Base-by-base conservation (phyloP, 1,140 invertebrate species). In the Argopecten irradians region DNA sequence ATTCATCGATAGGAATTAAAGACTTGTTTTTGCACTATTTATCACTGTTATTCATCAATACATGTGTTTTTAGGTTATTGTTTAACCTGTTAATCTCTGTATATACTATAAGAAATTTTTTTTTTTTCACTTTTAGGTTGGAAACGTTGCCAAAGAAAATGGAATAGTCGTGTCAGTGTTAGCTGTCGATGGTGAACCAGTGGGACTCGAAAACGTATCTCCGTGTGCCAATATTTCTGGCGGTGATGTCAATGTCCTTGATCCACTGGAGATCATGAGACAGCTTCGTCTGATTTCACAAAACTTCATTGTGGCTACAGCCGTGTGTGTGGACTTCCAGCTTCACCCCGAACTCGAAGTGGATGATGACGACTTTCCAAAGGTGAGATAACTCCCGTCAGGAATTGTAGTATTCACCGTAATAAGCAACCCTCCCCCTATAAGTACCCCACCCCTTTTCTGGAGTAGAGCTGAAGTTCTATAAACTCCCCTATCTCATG, bases 251-350 rank as follows among this genome's bases (percentile, higher is more conserved):
- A 94, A 94, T 88, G 90, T 93, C 13, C 90, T 94, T 0, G 93
- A 94, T 71, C 93, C 94, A 34, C 55, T 92, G n/a, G 94, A 94
- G 86, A 92, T 94, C 34, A 91, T 93, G 46, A 84, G 94, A 28
- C 93, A 94, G 89, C 87, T 94, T 28, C 90, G 94, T 0, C 85
- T 93, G 16, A 94, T 94, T 55, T 92, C 92, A 19, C 94, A 94
- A 90, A 94, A 94, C 88, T 90, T 92, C 41, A 82, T 93, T 32
- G 92, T 94, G n/a, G 94, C 94, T n/a, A 93, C 92, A 43, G 89
- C 89, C 87, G 93, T 94, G 13, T 90, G 43, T 55, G 7, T 55
- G 16, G 43, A 19, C 14, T 55, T 55, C 16, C 89, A 92, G 34
- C 88, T 94, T 33, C 93, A 94, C 88, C 92, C 92, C 11, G 89